Evolutionary conservation across 1,140 invertebrate species (phyloP), one percentile per base, ranked within the genome.

Genomic region (Aphis craccivora): DNA sequence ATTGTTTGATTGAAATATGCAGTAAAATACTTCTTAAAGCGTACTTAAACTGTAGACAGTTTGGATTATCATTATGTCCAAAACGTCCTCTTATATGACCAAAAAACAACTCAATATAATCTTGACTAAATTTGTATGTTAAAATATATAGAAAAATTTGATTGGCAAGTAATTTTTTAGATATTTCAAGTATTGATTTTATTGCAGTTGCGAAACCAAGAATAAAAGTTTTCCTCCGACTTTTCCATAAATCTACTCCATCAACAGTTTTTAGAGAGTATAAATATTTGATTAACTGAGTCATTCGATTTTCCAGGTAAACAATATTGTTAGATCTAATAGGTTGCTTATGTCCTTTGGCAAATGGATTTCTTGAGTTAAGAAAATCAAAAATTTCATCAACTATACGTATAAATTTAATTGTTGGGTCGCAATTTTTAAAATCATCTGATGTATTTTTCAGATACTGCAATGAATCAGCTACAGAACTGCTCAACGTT

Each of bases 341-440:
- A 37, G 51, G n/a, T 30, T 89, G 45, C 55, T 90, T 90, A 20
- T 60, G 35, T 11, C n/a, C n/a, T 90, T 90, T 90, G 5, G 48
- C 87, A 89, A 89, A 89, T 22, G 87, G 7, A 89, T 89, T 89
- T 89, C 87, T 89, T 35, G 48, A 89, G 35, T 91, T 91, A 25
- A 91, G 37, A 23, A 91, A 91, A 91, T 91, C 60, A 76, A 91
- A 92, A 23, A 92, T 35, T 84, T 84, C 67, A 51, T 92, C 90
- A 30, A 83, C 48, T 22, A 51, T 7, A 1, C 90, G 0, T 53
- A 76, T 83, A 30, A 45, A 91, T 35, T 91, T 51, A 30, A 91
- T 91, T 20, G 90, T 76, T 11, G 91, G 22, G 0, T 84, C 83
- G 2, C 48, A 84, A 53, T 86, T 43, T 48, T 84, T 25, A 53